Conservation (phyloP, 2,113 vertebrate genomes). For the Actenoides hombroni region DNA sequence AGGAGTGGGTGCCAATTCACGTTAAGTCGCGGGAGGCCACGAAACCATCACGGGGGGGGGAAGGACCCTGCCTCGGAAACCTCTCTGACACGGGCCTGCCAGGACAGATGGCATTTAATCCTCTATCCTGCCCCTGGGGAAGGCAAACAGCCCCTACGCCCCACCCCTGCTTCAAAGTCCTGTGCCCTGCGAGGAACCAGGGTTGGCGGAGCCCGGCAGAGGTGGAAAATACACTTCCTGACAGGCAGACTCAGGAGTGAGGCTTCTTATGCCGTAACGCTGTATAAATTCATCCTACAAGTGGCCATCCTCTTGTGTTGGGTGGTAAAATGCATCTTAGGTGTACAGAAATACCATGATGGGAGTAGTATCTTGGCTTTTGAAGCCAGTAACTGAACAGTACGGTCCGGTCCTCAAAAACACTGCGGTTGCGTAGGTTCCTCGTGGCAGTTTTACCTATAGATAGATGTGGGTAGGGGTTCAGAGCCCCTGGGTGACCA, state of each 20-base stretch:
- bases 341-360: not conserved
- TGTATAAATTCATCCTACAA: not conserved
- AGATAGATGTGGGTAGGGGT: not conserved
- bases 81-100: not conserved
- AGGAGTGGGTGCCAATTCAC: not conserved
- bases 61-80: too few relatives aligned
- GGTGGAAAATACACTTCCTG: not conserved
- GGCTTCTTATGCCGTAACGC: rapidly evolving
- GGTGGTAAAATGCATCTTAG: not conserved
- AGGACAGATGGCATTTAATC: not conserved
- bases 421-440: not conserved
- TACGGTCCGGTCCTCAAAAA: not conserved
- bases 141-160: not conserved
- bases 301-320: not conserved
- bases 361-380: not conserved
- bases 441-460: not conserved
- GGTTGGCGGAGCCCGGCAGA: rapidly evolving
- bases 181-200: rapidly evolving
- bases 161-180: rapidly evolving
- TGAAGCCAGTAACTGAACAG: not conserved
- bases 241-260: not conserved
- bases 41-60: not conserved
- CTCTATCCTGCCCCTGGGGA: not conserved
- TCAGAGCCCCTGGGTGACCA: not conserved
- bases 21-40: rapidly evolving